These are phyloP conservation scores for Colletes gigas DNA, from an alignment of 1,140 invertebrate species.

Conservation along the genomic window DNA sequence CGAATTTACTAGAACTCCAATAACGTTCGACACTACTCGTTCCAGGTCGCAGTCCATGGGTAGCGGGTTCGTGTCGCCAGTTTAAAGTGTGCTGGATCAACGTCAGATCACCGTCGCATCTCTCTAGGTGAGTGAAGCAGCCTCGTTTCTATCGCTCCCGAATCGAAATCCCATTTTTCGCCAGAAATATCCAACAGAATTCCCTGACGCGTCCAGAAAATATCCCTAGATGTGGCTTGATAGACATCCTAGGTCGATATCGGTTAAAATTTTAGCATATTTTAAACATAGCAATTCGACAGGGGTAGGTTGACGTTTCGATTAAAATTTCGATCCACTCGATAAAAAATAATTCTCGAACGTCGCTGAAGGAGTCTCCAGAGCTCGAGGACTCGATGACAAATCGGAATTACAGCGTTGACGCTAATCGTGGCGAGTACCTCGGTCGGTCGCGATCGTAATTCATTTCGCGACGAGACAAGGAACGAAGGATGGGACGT, in stretches of 20 bases:
- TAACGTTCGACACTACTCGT: conserved; percentile 40
- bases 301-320: too few species aligned
- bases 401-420: too few species aligned
- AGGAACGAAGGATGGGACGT: not conserved
- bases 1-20: not conserved
- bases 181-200: not conserved
- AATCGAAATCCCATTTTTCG: conserved; percentile 1
- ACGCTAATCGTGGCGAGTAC: too few species aligned
- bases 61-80: conserved; percentile 84
- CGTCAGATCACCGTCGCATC: conserved; percentile 43
- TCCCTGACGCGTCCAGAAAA: not conserved
- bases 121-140: conserved; percentile 69
- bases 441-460: too few species aligned
- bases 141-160: not conserved
- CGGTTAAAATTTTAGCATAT: too few species aligned
- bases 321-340: too few species aligned
- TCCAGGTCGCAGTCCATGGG: conserved; percentile 83
- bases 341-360: too few species aligned
- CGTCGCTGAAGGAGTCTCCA: too few species aligned
- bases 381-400: too few species aligned
- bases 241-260: too few species aligned
- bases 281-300: too few species aligned
- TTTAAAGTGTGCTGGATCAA: conserved; percentile 74
- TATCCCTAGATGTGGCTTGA: not conserved
- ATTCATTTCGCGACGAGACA: not conserved